These are phyloP conservation scores for Phocides pigmalion DNA, from an alignment of 1,140 invertebrate genomes.

Conservation along the genomic window DNA sequence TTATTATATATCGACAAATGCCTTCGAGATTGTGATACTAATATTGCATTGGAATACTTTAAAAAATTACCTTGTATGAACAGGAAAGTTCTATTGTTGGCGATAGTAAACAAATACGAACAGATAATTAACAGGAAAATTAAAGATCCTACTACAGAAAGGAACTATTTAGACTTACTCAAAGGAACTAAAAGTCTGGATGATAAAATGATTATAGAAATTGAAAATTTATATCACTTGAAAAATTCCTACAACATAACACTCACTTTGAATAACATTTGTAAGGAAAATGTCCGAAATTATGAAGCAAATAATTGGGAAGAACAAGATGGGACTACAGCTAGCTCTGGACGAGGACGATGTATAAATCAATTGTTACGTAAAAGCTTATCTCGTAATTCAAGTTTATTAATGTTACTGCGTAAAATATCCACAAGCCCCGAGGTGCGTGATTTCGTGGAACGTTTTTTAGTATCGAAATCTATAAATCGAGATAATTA, in stretches of 20 bases:
- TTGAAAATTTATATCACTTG: constrained; percentile 72
- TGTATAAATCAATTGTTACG: constrained; percentile 53
- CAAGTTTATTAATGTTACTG: constrained; percentile 49
- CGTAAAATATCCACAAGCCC: constrained; percentile 56
- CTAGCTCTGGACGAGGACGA: constrained; percentile 51
- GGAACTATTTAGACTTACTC: constrained; percentile 73
- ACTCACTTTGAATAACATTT: constrained; percentile 59
- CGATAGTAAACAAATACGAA: constrained; percentile 68
- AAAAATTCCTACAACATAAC: constrained; percentile 66
- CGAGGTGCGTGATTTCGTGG: constrained; percentile 56
- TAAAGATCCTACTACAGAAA: constrained; percentile 53
- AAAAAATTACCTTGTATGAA: constrained; percentile 51
- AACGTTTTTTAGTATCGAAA: constrained; percentile 52
- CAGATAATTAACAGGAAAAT: constrained; percentile 56
- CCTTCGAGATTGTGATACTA: constrained; percentile 65
- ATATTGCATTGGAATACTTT: constrained; percentile 65
- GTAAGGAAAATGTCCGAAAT: constrained; percentile 48
- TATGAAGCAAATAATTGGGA: constrained; percentile 47
- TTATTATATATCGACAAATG: constrained; percentile 70
- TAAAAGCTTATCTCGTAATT: constrained; percentile 46
- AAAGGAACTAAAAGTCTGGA: constrained; percentile 61
- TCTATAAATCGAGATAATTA: constrained; percentile 39
- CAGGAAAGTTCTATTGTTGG: constrained; percentile 58
- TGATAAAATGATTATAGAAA: constrained; percentile 51
- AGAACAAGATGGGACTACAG: constrained; percentile 38